Conservation (phyloP, 2,797 vertebrate species). For the Rhinichthys osculus region DNA sequence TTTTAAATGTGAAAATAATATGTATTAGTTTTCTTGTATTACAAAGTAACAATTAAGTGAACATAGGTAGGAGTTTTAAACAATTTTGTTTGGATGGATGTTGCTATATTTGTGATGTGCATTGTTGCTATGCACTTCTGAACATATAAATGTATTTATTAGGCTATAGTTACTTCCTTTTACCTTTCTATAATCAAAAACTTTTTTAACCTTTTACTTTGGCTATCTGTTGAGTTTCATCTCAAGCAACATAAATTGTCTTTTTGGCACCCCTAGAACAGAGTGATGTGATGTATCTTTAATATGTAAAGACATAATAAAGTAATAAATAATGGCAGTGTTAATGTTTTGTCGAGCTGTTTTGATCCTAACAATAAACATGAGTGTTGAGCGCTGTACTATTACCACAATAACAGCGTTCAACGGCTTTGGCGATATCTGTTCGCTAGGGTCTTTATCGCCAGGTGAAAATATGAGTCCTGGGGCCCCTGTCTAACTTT, state of each 20-base stretch:
- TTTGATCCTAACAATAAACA: background rate
- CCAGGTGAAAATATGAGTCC: background rate
- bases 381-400: background rate
- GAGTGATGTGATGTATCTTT: background rate
- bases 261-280: background rate
- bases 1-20: background rate
- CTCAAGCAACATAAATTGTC: background rate
- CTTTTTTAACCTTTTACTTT: background rate
- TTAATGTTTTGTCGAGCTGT: background rate
- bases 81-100: background rate
- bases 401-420: no score
- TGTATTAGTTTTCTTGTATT: background rate
- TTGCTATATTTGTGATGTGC: background rate
- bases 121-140: background rate
- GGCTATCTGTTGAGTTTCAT: background rate
- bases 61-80: background rate
- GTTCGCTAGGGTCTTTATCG: background rate
- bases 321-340: background rate
- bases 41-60: background rate
- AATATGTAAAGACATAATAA: background rate
- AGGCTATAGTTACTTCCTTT: background rate
- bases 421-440: background rate
- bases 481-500: background rate
- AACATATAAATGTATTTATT: background rate
- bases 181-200: background rate